Base-by-base conservation (phyloP, 2,888 invertebrate genomes). In the Tridacna crocea region DNA sequence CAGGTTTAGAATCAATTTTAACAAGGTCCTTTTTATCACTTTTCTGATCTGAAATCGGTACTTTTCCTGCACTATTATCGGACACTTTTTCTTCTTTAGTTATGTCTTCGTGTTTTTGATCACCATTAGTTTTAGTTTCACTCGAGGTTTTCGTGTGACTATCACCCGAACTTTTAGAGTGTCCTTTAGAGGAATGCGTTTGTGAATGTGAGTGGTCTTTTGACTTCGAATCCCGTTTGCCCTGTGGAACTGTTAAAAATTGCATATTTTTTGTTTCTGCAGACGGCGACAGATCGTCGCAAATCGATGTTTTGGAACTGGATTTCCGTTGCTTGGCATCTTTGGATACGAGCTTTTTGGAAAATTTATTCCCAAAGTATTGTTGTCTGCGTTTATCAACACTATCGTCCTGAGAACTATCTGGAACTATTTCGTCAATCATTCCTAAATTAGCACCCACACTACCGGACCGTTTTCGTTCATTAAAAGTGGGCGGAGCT, bases 381-480 rank as follows among this genome's bases (percentile, higher is more conserved):
- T 73, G 63, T 73, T 83, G 82, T 27, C 79, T 73, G 46, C 82
- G 55, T 72, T 81, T 84, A 22, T 82, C 81, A 13, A 70, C 65
- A 15, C 79, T 80, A 24, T 80, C 84, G 36, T 79, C 72, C 60
- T 85, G 80, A 46, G 83, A 74, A 19, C 65, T 63, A 26, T 79
- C 79, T 13, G 78, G 72, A 65, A 76, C 80, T 17, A 68, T 78
- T 70, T 88, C 85, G 48, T 82, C 83, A 68, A 90, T 89, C 74
- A 88, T 87, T 26, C 88, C 88, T 51, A 90, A 70, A 60, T 89
- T 89, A 65, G 90, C 91, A 24, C 92, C 92, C 13, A 92, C 91
- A 84, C 92, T 92, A 4, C 92, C 92, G 0, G 91, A 91, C n/a
- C 92, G 88, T 82, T 91, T 91, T 68, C 91, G 83, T 66, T 92